phyloP scores from a whole-genome alignment of 2,113 vertebrate genomes.

The Pimephales promelas region DNA sequence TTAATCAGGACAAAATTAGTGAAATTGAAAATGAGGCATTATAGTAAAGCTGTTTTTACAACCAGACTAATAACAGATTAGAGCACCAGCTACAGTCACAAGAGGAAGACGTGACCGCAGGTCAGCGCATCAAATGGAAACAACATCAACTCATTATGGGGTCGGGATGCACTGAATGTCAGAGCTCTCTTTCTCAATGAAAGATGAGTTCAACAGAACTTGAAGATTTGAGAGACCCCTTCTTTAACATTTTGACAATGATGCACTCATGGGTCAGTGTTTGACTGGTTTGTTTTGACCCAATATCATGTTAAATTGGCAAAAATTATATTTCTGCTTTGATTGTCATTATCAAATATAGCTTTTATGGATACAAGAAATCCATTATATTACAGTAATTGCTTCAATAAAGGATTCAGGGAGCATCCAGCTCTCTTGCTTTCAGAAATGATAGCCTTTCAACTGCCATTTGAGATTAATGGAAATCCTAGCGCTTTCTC shows the following conservation, averaged over 20 bases:
- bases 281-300: neutral
- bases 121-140: slow-evolving; percentile 11
- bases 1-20: slow-evolving; percentile 59
- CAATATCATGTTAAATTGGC: neutral
- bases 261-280: neutral
- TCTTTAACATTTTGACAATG: neutral
- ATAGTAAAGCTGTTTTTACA: slow-evolving; percentile 61
- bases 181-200: neutral
- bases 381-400: neutral
- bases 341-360: neutral
- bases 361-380: neutral
- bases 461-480: slow-evolving; percentile 10
- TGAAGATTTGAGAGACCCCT: neutral
- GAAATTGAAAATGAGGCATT: slow-evolving; percentile 67
- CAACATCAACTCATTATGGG: neutral
- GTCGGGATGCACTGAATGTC: slow-evolving; percentile 9
- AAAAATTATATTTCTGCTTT: neutral
- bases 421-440: neutral
- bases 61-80: slow-evolving; percentile 56
- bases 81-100: slow-evolving; percentile 20
- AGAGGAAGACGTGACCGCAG: neutral
- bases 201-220: neutral
- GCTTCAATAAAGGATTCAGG: neutral
- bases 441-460: neutral
- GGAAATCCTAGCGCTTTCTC: neutral